Evolutionary conservation across 2,113 vertebrate species (phyloP).

Genomic region (Geococcyx californianus): DNA sequence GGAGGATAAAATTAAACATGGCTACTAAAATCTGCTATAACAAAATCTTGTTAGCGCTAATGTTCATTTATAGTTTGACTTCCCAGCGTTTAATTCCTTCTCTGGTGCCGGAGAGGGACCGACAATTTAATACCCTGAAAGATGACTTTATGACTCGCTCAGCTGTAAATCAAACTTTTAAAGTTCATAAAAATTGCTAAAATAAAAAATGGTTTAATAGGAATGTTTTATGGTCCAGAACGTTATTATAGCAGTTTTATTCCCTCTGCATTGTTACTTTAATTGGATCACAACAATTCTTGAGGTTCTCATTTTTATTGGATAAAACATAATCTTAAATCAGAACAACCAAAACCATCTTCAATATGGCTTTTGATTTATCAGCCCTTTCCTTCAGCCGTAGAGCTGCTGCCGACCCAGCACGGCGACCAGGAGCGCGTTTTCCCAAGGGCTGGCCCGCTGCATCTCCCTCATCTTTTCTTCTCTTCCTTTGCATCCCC

Average conservation of each 20-base stretch:
- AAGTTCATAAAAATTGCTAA: slow-evolving; percentile 84
- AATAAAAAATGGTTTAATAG: slow-evolving; percentile 87
- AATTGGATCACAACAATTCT: slow-evolving; percentile 81
- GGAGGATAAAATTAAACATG: slow-evolving; percentile 78
- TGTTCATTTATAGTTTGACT: slow-evolving; percentile 82
- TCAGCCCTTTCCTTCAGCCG: not conserved
- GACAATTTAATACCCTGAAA: slow-evolving; percentile 78
- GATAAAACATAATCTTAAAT: slow-evolving; percentile 69
- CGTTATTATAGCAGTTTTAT: slow-evolving; percentile 81
- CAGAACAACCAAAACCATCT: slow-evolving; percentile 71
- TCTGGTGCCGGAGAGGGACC: slow-evolving; percentile 69
- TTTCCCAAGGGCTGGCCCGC: no score
- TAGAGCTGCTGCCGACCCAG: not conserved
- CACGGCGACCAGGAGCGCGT: not conserved
- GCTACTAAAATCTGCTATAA: slow-evolving; percentile 76
- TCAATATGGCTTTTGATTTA: slow-evolving; percentile 60
- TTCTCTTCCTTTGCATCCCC: not conserved
- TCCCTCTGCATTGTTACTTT: slow-evolving; percentile 78
- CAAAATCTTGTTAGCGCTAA: slow-evolving; percentile 79
- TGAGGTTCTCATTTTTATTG: slow-evolving; percentile 74
- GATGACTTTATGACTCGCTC: slow-evolving; percentile 73
- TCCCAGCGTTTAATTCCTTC: slow-evolving; percentile 77
- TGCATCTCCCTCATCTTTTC: not conserved
- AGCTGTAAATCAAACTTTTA: slow-evolving; percentile 81
- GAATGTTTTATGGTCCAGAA: slow-evolving; percentile 82